Conservation (phyloP, 2,797 vertebrate species). For the Balearica regulorum region DNA sequence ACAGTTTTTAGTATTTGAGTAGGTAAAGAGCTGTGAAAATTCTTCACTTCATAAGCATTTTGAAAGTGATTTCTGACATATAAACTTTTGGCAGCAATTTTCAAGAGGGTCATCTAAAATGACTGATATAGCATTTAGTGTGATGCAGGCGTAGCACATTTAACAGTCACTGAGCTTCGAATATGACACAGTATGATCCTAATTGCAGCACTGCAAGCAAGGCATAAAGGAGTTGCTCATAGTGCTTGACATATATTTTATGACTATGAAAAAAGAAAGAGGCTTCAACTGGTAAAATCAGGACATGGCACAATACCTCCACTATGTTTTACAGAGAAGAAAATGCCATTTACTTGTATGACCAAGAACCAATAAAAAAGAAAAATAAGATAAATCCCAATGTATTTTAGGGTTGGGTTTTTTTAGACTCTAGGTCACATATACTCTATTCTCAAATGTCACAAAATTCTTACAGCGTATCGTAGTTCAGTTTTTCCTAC, state of each 20-base stretch:
- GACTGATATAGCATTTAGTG: constrained; percentile 73
- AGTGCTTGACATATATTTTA: constrained; percentile 51
- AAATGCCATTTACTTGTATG: background rate
- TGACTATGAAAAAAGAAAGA: constrained; percentile 36
- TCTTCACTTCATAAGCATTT: constrained; percentile 70
- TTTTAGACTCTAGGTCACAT: background rate
- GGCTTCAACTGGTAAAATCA: constrained; percentile 30
- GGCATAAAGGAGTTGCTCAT: constrained; percentile 28
- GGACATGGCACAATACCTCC: background rate
- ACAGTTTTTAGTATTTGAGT: constrained; percentile 69
- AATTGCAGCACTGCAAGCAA: constrained; percentile 55
- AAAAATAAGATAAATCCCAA: background rate
- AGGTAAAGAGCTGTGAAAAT: constrained; percentile 69
- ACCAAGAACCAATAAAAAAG: background rate
- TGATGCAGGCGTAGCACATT: constrained; percentile 50
- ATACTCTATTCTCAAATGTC: background rate
- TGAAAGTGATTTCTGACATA: constrained; percentile 71
- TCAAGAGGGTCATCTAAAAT: constrained; percentile 71
- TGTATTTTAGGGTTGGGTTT: background rate
- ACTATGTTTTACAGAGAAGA: constrained; percentile 20
- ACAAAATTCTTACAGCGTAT: background rate
- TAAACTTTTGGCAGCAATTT: constrained; percentile 78
- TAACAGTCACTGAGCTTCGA: constrained; percentile 56
- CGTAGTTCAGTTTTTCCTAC: background rate
- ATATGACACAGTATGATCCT: constrained; percentile 64